Percentiles rank a stretch among this genome's conserved stretches.
Evolutionary conservation across 1,140 invertebrate genomes (phyloP).

Genomic region (Apis dorsata): DNA sequence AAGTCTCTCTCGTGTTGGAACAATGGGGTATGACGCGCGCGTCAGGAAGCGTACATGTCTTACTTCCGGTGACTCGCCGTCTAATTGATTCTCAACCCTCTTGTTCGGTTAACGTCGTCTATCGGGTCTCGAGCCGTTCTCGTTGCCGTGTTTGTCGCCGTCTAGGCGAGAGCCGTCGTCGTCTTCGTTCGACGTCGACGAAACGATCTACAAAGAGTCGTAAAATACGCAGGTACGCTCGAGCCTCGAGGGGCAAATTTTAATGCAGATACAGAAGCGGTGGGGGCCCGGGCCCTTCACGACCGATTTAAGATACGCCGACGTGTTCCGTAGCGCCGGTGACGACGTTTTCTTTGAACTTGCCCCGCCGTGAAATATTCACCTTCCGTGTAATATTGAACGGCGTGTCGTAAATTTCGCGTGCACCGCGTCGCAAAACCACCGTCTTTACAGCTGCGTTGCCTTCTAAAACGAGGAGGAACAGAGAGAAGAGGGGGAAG

Average conservation of each 20-base stretch:
- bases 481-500: neutral
- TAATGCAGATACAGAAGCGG: neutral
- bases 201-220: constrained; percentile 26
- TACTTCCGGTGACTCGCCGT: constrained; percentile 69
- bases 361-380: constrained; percentile 48
- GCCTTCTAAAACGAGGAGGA: neutral
- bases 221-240: constrained; percentile 21
- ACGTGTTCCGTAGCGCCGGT: constrained; percentile 10
- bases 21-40: constrained; percentile 67
- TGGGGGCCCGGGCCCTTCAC: neutral
- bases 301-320: constrained; percentile 41
- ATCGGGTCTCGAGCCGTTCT: constrained; percentile 16
- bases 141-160: neutral
- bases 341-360: constrained; percentile 47
- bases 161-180: neutral
- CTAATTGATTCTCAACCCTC: constrained; percentile 72
- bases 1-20: constrained; percentile 66
- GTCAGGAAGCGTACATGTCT: constrained; percentile 65
- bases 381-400: constrained; percentile 39
- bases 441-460: constrained; percentile 5
- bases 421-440: neutral
- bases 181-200: neutral
- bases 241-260: constrained; percentile 8
- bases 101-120: constrained; percentile 53
- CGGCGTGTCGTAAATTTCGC: constrained; percentile 42